phyloP scores from a whole-genome alignment of 1,140 invertebrate species.

The Hyphantria cunea region DNA sequence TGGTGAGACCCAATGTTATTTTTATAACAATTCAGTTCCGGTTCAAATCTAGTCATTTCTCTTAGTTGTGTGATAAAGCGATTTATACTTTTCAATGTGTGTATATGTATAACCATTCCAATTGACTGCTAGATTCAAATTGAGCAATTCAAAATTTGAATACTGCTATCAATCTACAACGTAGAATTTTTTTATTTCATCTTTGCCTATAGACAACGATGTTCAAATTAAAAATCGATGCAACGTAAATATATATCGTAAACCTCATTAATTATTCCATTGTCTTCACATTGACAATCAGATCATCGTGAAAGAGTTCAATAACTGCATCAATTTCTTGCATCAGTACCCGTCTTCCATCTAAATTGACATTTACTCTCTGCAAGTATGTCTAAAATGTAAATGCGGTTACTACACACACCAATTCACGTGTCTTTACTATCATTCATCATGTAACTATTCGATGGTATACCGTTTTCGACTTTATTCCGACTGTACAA shows the following conservation, averaged over 20 bases:
- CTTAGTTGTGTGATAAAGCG: no score
- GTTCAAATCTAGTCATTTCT: no score
- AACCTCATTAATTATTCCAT: slow-evolving; percentile 40
- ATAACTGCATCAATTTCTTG: slow-evolving; percentile 76
- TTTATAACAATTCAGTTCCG: no score
- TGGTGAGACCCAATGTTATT: no score
- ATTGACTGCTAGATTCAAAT: slow-evolving; percentile 9
- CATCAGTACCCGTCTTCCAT: slow-evolving; percentile 70
- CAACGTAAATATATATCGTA: slow-evolving; percentile 20
- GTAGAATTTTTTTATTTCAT: slow-evolving; percentile 17
- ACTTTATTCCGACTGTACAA: slow-evolving; percentile 48
- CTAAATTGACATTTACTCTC: slow-evolving; percentile 80
- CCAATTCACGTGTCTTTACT: slow-evolving; percentile 48
- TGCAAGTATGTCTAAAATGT: slow-evolving; percentile 77
- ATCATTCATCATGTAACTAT: slow-evolving; percentile 24
- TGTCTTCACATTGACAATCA: slow-evolving; percentile 57
- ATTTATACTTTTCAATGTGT: no score
- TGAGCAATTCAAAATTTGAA: slow-evolving; percentile 22
- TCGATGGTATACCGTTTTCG: slow-evolving; percentile 28
- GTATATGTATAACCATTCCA: no score
- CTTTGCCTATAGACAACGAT: slow-evolving; percentile 16
- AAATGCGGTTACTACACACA: slow-evolving; percentile 75
- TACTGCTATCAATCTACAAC: slow-evolving; percentile 22
- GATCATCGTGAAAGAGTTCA: slow-evolving; percentile 68
- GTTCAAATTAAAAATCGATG: slow-evolving; percentile 27